Evolutionary conservation across 1,140 invertebrate species (phyloP).

Genomic region (Eriosoma lanigerum): DNA sequence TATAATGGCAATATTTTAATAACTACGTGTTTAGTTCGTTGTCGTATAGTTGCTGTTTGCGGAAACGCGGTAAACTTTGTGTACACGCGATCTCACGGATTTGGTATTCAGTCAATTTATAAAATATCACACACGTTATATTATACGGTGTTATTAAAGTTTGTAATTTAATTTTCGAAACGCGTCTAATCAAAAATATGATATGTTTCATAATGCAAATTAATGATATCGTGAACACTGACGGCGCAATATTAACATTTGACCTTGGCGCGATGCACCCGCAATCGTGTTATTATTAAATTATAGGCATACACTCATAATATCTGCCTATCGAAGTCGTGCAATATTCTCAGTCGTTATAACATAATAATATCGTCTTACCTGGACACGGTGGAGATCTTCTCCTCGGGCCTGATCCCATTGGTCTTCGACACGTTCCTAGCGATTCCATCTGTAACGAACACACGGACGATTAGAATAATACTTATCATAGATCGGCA

Average conservation of each 20-base stretch:
- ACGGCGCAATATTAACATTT: slow-evolving; percentile 11
- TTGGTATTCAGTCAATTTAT: background rate
- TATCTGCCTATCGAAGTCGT: too few relatives aligned
- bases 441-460: slow-evolving; percentile 41
- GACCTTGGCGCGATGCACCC: background rate
- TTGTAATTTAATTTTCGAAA: slow-evolving; percentile 3
- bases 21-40: too few relatives aligned
- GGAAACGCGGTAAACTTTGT: background rate
- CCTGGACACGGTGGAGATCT: slow-evolving; percentile 47
- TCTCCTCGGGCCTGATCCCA: slow-evolving; percentile 37
- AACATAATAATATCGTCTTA: background rate
- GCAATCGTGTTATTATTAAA: slow-evolving; percentile 19
- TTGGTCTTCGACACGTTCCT: slow-evolving; percentile 35
- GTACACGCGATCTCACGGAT: background rate
- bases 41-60: too few relatives aligned
- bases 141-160: background rate
- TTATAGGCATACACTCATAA: background rate
- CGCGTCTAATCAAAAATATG: background rate
- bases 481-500: too few relatives aligned
- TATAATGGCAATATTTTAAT: too few relatives aligned
- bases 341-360: too few relatives aligned
- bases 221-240: slow-evolving; percentile 26
- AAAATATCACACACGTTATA: background rate
- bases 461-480: background rate
- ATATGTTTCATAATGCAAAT: slow-evolving; percentile 6